phyloP scores from a whole-genome alignment of 2,113 vertebrate species.

The Misgurnus mizolepis region DNA sequence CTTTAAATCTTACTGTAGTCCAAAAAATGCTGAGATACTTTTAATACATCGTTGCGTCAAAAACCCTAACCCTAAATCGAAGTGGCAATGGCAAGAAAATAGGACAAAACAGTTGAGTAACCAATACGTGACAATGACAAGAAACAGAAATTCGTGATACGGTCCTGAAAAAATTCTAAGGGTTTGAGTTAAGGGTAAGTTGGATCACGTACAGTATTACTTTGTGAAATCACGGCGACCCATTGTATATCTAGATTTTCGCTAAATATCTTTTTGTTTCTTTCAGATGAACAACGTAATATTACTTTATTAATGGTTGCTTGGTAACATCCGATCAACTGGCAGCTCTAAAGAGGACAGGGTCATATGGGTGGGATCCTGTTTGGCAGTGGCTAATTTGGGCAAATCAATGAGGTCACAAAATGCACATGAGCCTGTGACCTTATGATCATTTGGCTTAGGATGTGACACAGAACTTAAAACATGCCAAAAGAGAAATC shows the following conservation, averaged over 20 bases:
- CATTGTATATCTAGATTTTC: background rate
- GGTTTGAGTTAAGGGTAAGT: too few relatives aligned
- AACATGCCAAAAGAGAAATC: conserved; percentile 4
- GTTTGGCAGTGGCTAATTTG: conserved; percentile 25
- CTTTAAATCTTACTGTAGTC: too few relatives aligned
- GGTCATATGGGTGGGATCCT: conserved; percentile 13
- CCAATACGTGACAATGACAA: too few relatives aligned
- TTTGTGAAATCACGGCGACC: too few relatives aligned
- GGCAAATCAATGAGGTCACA: conserved; percentile 8
- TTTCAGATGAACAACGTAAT: background rate
- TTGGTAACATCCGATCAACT: conserved; percentile 27
- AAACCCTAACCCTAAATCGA: too few relatives aligned
- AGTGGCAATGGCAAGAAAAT: too few relatives aligned
- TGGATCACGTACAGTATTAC: too few relatives aligned
- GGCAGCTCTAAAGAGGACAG: background rate
- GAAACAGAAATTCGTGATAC: too few relatives aligned
- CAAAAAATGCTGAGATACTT: too few relatives aligned
- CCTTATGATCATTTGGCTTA: background rate
- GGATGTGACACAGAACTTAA: conserved; percentile 2
- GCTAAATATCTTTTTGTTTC: background rate
- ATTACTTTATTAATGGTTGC: conserved; percentile 18
- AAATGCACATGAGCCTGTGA: conserved; percentile 14
- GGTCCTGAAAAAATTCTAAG: too few relatives aligned
- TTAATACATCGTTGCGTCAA: too few relatives aligned
- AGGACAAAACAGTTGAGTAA: too few relatives aligned